phyloP scores from a whole-genome alignment of 2,113 vertebrate species.

The Sinocyclocheilus anshuiensis region DNA sequence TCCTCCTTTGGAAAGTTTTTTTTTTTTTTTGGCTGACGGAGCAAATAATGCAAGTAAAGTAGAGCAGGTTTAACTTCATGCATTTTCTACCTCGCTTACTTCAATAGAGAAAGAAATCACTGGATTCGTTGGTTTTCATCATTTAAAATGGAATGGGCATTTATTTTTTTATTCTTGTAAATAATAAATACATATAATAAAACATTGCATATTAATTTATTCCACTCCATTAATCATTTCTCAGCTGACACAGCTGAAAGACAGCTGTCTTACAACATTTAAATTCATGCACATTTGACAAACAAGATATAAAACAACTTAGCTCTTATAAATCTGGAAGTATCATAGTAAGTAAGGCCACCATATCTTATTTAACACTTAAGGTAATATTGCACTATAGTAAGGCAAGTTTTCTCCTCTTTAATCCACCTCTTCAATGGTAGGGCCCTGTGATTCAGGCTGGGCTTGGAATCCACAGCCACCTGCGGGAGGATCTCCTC shows the following conservation, averaged over 20 bases:
- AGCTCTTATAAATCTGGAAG: not conserved
- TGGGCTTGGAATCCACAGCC: constrained; percentile 52
- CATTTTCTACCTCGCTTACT: not conserved
- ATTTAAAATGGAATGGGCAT: not conserved
- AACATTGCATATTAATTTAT: not conserved
- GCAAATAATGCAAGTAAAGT: not conserved
- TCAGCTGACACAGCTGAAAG: not conserved
- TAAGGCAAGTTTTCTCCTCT: not conserved
- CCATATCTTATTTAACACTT: not conserved
- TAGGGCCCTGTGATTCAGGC: constrained; percentile 63
- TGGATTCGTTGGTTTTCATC: not conserved
- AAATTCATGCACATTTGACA: not conserved
- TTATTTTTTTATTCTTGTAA: not conserved
- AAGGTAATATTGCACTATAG: not conserved
- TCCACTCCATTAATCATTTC: not conserved
- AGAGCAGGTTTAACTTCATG: not conserved
- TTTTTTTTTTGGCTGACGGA: not conserved
- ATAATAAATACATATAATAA: not conserved
- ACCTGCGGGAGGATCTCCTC: constrained; percentile 54
- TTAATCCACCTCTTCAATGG: constrained; percentile 72
- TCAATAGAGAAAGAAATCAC: not conserved
- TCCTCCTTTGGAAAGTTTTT: not conserved
- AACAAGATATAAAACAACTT: not conserved
- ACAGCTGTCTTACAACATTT: not conserved
- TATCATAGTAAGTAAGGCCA: not conserved